phyloP scores from a whole-genome alignment of 2,888 invertebrate genomes.

The Drosophila mercatorum region DNA sequence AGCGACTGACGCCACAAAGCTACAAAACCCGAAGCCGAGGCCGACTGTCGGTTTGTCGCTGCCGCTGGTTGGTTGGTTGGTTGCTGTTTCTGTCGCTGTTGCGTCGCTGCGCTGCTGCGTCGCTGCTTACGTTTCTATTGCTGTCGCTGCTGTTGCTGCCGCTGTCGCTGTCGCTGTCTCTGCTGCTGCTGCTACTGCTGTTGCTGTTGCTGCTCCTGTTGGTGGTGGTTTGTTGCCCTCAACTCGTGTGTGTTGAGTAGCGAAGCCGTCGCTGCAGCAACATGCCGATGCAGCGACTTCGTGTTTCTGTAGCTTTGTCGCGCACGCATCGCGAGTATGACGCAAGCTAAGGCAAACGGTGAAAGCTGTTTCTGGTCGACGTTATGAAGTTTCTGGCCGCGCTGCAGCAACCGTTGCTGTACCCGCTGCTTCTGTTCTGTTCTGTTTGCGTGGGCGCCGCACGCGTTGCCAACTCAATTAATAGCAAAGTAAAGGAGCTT shows the following conservation, averaged over 20 bases:
- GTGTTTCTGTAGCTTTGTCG: slow-evolving; percentile 66
- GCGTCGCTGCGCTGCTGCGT: slow-evolving; percentile 22
- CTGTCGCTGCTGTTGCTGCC: slow-evolving; percentile 1
- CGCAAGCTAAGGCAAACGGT: slow-evolving; percentile 68
- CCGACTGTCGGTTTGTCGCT: slow-evolving; percentile 51
- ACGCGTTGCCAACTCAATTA: slow-evolving; percentile 77
- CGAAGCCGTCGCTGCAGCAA: slow-evolving; percentile 34
- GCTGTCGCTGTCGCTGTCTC: slow-evolving; percentile 27
- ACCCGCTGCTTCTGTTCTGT: slow-evolving; percentile 18
- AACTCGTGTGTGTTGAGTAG: slow-evolving; percentile 44
- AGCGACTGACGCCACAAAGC: slow-evolving; percentile 62
- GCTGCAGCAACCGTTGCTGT: slow-evolving; percentile 27
- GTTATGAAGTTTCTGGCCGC: slow-evolving; percentile 39
- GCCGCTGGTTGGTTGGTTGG: slow-evolving; percentile 45
- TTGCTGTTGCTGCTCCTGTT: background rate
- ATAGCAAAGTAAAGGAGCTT: slow-evolving; percentile 51
- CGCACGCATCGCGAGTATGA: slow-evolving; percentile 63
- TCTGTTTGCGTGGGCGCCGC: slow-evolving; percentile 70
- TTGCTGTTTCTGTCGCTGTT: slow-evolving; percentile 18
- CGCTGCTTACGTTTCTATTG: background rate
- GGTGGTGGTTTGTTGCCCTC: slow-evolving; percentile 66
- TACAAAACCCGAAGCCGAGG: slow-evolving; percentile 58
- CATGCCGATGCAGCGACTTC: slow-evolving; percentile 64
- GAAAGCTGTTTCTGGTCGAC: slow-evolving; percentile 67
- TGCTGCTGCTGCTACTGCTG: background rate